These are phyloP conservation scores for Galerucella calmariensis DNA, from an alignment of 2,888 invertebrate species.

Conservation along the genomic window DNA sequence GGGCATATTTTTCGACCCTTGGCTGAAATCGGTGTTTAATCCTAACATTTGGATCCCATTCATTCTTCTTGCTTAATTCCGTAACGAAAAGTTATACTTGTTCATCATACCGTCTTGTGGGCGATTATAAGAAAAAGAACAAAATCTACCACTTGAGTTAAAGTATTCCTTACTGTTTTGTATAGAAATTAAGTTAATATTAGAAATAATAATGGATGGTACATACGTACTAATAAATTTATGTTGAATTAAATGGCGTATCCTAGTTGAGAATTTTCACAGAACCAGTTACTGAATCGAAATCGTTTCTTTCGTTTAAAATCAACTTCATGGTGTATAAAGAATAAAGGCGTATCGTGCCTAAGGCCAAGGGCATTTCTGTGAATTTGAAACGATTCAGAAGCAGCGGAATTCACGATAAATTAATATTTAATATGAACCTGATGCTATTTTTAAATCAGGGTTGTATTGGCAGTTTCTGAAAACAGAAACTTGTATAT, in stretches of 20 bases:
- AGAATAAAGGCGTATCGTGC: slow-evolving; percentile 33
- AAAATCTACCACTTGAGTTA: too few species aligned
- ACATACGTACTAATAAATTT: neutral
- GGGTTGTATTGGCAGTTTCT: slow-evolving; percentile 9
- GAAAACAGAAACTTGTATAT: neutral
- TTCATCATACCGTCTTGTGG: too few species aligned
- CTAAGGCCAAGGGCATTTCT: slow-evolving; percentile 36
- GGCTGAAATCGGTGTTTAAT: too few species aligned
- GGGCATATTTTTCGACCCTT: too few species aligned
- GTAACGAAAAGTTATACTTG: too few species aligned
- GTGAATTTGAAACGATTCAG: slow-evolving; percentile 35
- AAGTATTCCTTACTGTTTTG: neutral
- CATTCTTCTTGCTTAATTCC: too few species aligned
- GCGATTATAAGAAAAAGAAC: too few species aligned
- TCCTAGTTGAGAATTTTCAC: slow-evolving; percentile 7
- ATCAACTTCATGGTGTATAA: slow-evolving; percentile 30
- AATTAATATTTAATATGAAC: slow-evolving; percentile 35
- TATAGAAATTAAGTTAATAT: neutral
- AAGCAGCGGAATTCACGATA: slow-evolving; percentile 35
- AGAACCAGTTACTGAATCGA: slow-evolving; percentile 21
- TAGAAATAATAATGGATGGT: neutral
- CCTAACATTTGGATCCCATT: too few species aligned
- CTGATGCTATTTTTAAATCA: slow-evolving; percentile 23
- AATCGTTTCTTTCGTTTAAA: slow-evolving; percentile 23
- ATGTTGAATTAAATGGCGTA: neutral